These are phyloP conservation scores for Prostheceraeus crozeri DNA, from an alignment of 2,888 invertebrate species.

Conservation along the genomic window DNA sequence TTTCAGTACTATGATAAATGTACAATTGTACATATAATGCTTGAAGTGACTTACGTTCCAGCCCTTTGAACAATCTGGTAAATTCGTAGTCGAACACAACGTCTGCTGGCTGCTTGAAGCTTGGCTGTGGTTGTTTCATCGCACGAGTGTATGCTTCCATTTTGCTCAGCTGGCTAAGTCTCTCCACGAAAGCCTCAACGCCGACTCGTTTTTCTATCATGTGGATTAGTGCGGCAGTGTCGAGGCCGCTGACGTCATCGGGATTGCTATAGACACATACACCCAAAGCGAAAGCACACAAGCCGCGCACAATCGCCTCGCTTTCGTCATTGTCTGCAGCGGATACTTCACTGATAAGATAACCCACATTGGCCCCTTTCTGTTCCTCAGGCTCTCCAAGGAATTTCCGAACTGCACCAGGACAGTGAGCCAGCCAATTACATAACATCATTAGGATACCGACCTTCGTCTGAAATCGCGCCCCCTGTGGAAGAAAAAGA, in stretches of 20 bases:
- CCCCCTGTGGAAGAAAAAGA: neutral
- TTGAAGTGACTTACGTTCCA: constrained; percentile 50
- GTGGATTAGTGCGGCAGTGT: constrained; percentile 63
- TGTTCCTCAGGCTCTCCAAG: constrained; percentile 55
- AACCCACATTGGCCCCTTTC: constrained; percentile 10
- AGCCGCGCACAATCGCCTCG: constrained; percentile 76
- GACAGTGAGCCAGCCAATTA: constrained; percentile 77
- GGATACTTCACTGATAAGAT: constrained; percentile 51
- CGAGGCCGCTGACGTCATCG: constrained; percentile 16
- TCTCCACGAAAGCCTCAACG: constrained; percentile 72
- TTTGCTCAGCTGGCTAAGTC: constrained; percentile 73
- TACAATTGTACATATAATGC: too few relatives aligned
- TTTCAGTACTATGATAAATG: too few relatives aligned
- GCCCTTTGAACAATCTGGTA: constrained; percentile 73
- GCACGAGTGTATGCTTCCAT: constrained; percentile 69
- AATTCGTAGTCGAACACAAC: constrained; percentile 87
- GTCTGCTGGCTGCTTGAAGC: constrained; percentile 68
- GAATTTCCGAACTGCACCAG: constrained; percentile 73
- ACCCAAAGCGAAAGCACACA: constrained; percentile 84
- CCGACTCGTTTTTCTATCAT: constrained; percentile 81
- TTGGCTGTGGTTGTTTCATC: constrained; percentile 82
- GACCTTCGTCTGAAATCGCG: constrained; percentile 67
- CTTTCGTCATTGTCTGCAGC: constrained; percentile 78
- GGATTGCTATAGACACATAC: constrained; percentile 64
- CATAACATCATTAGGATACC: constrained; percentile 82